Evolutionary conservation across 37 sponge, comb jelly and placozoan genomes (phyloP), one percentile per base, ranked within the genome.

Genomic region (Crambe crambe): DNA sequence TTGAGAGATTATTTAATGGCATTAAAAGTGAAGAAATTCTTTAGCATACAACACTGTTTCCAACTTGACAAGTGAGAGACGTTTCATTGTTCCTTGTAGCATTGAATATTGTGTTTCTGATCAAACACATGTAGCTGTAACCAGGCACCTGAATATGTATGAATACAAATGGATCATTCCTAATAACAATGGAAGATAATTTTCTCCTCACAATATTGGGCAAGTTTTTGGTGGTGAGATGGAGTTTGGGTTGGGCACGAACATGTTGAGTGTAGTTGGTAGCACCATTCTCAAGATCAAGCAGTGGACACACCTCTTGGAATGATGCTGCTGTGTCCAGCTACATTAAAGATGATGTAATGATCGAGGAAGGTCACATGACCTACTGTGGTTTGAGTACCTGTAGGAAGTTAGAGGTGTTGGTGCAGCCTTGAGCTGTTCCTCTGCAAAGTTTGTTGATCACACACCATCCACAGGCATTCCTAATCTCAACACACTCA

Each of bases 391-490:
- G 17, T 60, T n/a, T n/a, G 4, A 5, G 32, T 68, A 68, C 68
- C 37, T 68, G 68, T 37, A 68, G 37, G 68, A 68, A 68, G 27
- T 37, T 37, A 18, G 68, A 34, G 36, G 10, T 10, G 38, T 68
- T 68, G 10, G 27, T 32, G 56, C 81, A 80, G 38, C 34, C 38
- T 51, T 39, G 42, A 42, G 74, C 27, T 31, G 40, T 51, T 60
- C 73, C 89, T 82, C 75, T 88, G 78, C 83, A 82, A 21, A 66
- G 32, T 69, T 72, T 60, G 27, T 79, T 80, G 42, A 54, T 61
- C 26, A 65, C 44, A 80, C 87, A 86, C 87, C 87, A 86, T 23
- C 81, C 87, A 80, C 87, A 86, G 10, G 42, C 59, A 72, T 43
- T 68, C 35, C 63, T 70, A 56, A 67, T 86, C 37, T 68, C 32